Evolutionary conservation across 2,113 vertebrate species (phyloP), one percentile per base, ranked within the genome.

Genomic region (Ochotona curzoniae): DNA sequence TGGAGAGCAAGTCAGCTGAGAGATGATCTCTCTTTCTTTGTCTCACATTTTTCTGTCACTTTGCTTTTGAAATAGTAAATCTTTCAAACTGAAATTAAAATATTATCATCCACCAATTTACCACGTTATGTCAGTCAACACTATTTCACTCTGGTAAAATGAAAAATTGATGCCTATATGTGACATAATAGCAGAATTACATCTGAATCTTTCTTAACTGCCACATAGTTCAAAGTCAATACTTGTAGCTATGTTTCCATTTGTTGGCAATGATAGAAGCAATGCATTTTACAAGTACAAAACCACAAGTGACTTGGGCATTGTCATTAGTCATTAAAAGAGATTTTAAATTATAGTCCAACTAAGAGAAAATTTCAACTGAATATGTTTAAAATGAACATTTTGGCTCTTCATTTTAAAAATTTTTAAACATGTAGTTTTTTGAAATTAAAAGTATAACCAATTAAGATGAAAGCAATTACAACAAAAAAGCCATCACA

Each of bases 261-360:
- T 87, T 82, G 35, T 67, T 25, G 67, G 8, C 7, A 91, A 78
- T 47, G 10, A 47, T 61, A 92, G 30, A 88, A 63, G 28, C 28
- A 54, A 79, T 90, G 10, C 5, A 49, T 17, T 89, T 82, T 47
- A 78, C 47, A 89, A 67, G 35, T 87, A 75, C 30, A 63, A 35
- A 44, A 75, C 38, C 4, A n/a, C 15, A 64, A 61, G 66, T 57
- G 1, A 82, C 49, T 83, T 91, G 71, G 38, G 88, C 21, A 76
- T 64, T 47, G 38, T 90, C 21, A 76, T 64, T 47, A 78, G 28
- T 87, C 25, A 88, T 44, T 70, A 91, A 92, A 90, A 26, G 20
- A 92, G 17, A 87, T 66, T 12, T 57, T 83, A 94, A 89, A 85
- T 90, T 82, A 38, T 63, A 63, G 32, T 79, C 70, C 76, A 83